Evolutionary conservation across 2,797 vertebrate genomes (phyloP), one percentile per base, ranked within the genome.

Genomic region (Heliangelus exortis): DNA sequence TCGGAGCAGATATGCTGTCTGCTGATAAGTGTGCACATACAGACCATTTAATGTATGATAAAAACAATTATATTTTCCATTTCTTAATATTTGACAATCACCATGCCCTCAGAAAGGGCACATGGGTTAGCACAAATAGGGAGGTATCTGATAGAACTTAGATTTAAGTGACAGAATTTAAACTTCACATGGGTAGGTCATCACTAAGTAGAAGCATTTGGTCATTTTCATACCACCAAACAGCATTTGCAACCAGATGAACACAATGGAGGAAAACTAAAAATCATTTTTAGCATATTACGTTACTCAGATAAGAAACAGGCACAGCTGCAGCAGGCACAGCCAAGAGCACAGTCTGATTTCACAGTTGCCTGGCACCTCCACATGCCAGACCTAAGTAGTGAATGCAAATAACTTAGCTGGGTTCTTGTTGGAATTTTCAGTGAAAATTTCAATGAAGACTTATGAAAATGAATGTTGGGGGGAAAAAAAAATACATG

Each of bases 351-450:
- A 67, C 39, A 53, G n/a, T 28, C 74, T 92, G 78, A 45, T 93
- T 63, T 67, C 89, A 90, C 76, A 74, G 86, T 41, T 95, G 85
- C 85, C 66, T 90, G 61, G 63, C 77, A 92, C 77, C 33, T 90
- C 71, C 28, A 0, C 17, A 3, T 55, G 71, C 57, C 77, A 78
- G 45, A 66, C 34, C 62, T 17, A 55, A 90, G 53, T 17, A 66
- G 33, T 45, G 86, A 92, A 66, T 79, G 43, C 51, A 73, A 82
- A 78, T 73, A 62, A 51, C 48, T 58, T 43, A 48, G 15, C 55
- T 50, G 36, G 15, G 25, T 69, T 86, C n/a, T 86, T 6, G 2
- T 22, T 87, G 63, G 84, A 81, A 57, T 66, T 65, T 78, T 85
- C n/a, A 39, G 15, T 17, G 5, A 41, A 41, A 41, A 41, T 14